phyloP scores from a whole-genome alignment of 2,797 vertebrate species.

The Iguana delicatissima region DNA sequence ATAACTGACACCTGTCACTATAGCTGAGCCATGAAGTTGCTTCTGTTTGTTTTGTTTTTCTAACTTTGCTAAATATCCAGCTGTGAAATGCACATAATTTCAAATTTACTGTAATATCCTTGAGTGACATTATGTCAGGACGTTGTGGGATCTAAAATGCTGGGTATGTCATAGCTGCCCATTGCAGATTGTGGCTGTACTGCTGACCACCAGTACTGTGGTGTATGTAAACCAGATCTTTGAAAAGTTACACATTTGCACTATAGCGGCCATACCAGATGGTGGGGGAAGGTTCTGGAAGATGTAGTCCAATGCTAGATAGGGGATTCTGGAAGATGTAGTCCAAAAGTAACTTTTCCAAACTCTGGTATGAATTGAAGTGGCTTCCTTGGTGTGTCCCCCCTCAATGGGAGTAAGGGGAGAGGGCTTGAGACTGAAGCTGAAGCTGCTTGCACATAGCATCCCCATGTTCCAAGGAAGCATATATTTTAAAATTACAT shows the following conservation, averaged over 20 bases:
- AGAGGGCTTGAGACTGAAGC: neutral
- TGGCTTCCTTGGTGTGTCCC: too few species aligned
- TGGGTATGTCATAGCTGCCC: neutral
- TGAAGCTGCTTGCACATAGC: neutral
- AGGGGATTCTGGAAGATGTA: neutral
- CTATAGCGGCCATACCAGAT: neutral
- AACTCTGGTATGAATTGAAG: neutral
- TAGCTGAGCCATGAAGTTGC: too few species aligned
- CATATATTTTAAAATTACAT: neutral
- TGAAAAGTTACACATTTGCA: neutral
- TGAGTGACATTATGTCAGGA: too few species aligned
- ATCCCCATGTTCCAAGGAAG: neutral
- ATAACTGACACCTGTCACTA: neutral
- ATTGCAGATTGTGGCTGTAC: neutral
- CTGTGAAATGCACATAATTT: neutral
- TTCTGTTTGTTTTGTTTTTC: neutral
- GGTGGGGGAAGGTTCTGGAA: neutral
- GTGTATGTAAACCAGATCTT: neutral
- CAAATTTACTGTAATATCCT: neutral
- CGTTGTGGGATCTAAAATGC: neutral
- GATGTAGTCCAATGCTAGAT: neutral
- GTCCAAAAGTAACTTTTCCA: neutral
- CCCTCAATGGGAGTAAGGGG: neutral
- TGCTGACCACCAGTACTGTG: neutral
- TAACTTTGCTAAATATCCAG: neutral